Evolutionary conservation across 2,113 vertebrate species (phyloP), one percentile per base, ranked within the genome.

Genomic region (Colistium nudipinnis): DNA sequence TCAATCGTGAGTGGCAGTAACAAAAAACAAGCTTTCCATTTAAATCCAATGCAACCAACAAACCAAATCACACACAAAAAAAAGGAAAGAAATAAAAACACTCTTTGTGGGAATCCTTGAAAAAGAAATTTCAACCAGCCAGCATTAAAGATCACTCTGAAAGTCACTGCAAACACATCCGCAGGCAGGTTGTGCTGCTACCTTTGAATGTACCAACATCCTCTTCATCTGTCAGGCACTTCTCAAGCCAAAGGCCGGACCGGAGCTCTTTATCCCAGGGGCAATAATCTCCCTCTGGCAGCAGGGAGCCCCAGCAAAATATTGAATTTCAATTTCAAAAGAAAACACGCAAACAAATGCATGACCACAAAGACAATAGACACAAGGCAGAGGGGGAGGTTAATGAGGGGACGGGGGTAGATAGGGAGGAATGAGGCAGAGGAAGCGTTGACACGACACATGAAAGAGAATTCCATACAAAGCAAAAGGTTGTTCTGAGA

Each of bases 281-380:
- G 87, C 92, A 95, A 93, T 98, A 97, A 92, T 95, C 95, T 49
- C 96, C 96, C 94, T 96, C 96, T 98, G 94, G 90, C 93, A 94
- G 91, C 83, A 95, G 94, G 92, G 92, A 94, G 94, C 73, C 45
- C 5, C 7, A 30, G 86, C 82, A 65, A 82, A 64, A 71, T 78
- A 86, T n/a, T n/a, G n/a, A n/a, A n/a, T n/a, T n/a, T n/a, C n/a
- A n/a, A n/a, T n/a, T n/a, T n/a, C n/a, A n/a, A n/a, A n/a, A n/a
- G n/a, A 80, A 20, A 13, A 61, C 64, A 54, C 61, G 11, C 7
- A 53, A 28, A 59, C 20, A 78, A 1, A 67, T 73, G 84, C 6
- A 88, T 73, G 14, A 8, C 12, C 11, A 56, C 52, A 79, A 5
- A 69, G 35, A 78, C 20, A 63, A 54, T 11, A 48, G 36, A 76